A percentile compares a stretch with the other conserved stretches of the same genome.
Evolutionary conservation across 2,113 vertebrate species (phyloP).

Genomic region (Arenaria interpres): DNA sequence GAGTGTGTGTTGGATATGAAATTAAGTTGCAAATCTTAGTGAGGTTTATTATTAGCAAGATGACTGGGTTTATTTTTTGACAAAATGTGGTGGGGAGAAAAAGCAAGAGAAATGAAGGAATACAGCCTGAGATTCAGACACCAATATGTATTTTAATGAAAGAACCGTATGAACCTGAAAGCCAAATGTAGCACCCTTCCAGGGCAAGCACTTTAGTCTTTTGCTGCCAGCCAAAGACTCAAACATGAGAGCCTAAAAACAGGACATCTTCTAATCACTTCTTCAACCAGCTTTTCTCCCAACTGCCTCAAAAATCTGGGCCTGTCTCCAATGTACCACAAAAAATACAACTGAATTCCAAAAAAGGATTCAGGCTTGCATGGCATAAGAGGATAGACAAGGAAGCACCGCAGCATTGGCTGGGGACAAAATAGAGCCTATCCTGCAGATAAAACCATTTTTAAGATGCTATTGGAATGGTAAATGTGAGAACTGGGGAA

Average conservation of each 20-base stretch:
- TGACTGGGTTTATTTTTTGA: background rate
- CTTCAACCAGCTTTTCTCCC: background rate
- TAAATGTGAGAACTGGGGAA: background rate
- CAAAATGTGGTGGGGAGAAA: background rate
- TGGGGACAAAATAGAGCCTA: background rate
- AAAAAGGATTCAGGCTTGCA: background rate
- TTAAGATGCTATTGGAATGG: background rate
- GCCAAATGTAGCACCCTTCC: background rate
- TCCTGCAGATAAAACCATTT: background rate
- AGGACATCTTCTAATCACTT: background rate
- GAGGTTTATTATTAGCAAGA: constrained; percentile 39
- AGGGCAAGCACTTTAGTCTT: background rate
- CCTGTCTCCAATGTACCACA: background rate
- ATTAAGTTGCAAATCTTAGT: background rate
- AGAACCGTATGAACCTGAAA: background rate
- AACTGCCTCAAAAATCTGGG: background rate
- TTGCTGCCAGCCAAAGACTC: background rate
- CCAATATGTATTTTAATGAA: background rate
- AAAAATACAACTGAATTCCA: background rate
- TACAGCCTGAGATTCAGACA: background rate
- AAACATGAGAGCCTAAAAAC: background rate
- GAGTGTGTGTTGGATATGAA: background rate
- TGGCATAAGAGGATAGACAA: background rate
- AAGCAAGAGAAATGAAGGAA: background rate
- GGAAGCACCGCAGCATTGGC: background rate